phyloP scores from a whole-genome alignment of 2,888 invertebrate genomes.

The Eurytoma adleriae region DNA sequence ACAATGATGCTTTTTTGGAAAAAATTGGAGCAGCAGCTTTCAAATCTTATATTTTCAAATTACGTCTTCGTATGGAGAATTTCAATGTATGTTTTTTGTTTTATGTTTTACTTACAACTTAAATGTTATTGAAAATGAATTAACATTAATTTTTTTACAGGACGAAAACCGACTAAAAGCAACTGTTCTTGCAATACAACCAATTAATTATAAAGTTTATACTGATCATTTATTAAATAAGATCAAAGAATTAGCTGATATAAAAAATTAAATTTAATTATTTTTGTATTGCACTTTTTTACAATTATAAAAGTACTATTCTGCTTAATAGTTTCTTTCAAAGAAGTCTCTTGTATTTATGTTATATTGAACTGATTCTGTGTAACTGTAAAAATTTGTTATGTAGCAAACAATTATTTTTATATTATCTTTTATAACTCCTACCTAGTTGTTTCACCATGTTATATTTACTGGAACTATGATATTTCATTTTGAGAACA shows the following conservation, averaged over 20 bases:
- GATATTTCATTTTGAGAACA: no score
- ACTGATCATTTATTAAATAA: slow-evolving; percentile 84
- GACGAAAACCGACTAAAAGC: slow-evolving; percentile 90
- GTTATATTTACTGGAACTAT: no score
- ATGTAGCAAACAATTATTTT: no score
- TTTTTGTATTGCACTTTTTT: no score
- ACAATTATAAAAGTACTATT: no score
- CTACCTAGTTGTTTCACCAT: no score
- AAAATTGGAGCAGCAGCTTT: slow-evolving; percentile 88
- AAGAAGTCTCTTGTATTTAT: no score
- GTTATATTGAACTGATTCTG: no score
- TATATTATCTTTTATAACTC: no score
- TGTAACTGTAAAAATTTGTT: no score
- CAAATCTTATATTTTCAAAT: slow-evolving; percentile 87
- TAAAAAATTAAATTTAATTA: slow-evolving; percentile 42
- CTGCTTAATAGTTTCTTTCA: no score
- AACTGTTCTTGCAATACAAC: slow-evolving; percentile 82
- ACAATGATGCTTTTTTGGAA: slow-evolving; percentile 82
- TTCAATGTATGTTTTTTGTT: slow-evolving; percentile 85
- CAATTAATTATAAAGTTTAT: slow-evolving; percentile 87
- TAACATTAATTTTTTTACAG: slow-evolving; percentile 76
- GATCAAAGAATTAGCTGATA: slow-evolving; percentile 79
- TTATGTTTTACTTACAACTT: slow-evolving; percentile 16
- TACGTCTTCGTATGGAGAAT: slow-evolving; percentile 92
- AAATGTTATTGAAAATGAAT: slow-evolving; percentile 23